These are phyloP conservation scores for Choloepus hoffmanni DNA, from an alignment of 2,113 vertebrate species.

Conservation along the genomic window DNA sequence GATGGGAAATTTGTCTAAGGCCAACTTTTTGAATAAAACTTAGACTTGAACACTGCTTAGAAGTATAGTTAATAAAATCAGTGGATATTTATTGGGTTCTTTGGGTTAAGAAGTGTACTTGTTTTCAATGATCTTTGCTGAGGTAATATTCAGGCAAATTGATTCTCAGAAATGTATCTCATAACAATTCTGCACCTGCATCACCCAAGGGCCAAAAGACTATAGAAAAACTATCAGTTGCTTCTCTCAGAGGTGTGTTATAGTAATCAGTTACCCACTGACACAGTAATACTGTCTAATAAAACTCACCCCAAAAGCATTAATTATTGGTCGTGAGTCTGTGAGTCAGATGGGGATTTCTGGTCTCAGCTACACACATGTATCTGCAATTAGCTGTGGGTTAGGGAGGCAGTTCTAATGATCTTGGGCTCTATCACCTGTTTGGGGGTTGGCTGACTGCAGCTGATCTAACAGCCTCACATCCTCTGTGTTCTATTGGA, in stretches of 20 bases:
- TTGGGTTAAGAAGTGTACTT: background rate
- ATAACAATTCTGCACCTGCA: background rate
- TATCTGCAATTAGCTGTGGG: background rate
- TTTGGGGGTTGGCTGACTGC: background rate
- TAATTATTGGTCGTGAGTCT: background rate
- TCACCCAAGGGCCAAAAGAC: background rate
- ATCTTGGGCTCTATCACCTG: background rate
- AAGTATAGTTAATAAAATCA: background rate
- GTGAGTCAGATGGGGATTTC: background rate
- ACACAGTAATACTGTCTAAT: background rate
- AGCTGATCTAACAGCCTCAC: accelerated
- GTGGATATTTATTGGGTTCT: background rate
- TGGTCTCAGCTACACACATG: background rate
- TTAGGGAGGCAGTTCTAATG: background rate
- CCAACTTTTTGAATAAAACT: background rate
- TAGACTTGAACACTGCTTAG: background rate
- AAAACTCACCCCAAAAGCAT: background rate
- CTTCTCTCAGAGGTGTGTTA: background rate
- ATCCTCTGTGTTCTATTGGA: background rate
- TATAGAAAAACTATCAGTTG: background rate
- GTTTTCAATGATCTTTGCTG: background rate
- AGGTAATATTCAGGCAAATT: background rate
- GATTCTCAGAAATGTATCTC: background rate
- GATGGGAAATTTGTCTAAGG: background rate
- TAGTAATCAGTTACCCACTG: background rate